Evolutionary conservation across 2,797 vertebrate species (phyloP).

Genomic region (Rhinoraja longicauda): DNA sequence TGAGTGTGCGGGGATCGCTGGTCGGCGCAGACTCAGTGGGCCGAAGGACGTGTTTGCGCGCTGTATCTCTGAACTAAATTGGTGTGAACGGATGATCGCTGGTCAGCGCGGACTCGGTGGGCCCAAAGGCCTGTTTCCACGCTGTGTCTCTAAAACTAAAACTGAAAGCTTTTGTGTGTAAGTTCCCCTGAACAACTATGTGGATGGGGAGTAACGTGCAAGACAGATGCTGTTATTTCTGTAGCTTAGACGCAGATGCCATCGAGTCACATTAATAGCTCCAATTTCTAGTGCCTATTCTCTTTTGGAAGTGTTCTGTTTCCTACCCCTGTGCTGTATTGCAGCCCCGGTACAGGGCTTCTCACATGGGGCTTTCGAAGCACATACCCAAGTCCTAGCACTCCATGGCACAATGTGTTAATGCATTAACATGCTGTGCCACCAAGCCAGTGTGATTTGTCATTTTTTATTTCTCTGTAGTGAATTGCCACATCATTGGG

Average conservation of each 20-base stretch:
- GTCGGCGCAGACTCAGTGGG: too few relatives aligned
- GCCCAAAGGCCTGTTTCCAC: too few relatives aligned
- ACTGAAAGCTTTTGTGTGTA: background rate
- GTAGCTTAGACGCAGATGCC: background rate
- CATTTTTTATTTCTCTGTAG: slow-evolving; percentile 38
- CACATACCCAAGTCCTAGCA: slow-evolving; percentile 17
- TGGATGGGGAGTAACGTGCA: background rate
- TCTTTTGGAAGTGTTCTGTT: background rate
- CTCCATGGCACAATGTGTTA: slow-evolving; percentile 27
- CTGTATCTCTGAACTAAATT: too few relatives aligned
- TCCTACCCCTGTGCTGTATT: background rate
- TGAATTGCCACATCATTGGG: slow-evolving; percentile 35
- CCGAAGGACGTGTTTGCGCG: too few relatives aligned
- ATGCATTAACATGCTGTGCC: slow-evolving; percentile 30
- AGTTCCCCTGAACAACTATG: background rate
- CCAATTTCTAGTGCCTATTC: background rate
- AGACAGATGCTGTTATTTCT: background rate
- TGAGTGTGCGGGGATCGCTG: too few relatives aligned
- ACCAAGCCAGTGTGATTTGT: slow-evolving; percentile 21
- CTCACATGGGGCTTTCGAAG: background rate
- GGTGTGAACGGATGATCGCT: too few relatives aligned
- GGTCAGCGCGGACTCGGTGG: too few relatives aligned
- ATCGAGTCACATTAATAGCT: background rate
- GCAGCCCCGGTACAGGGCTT: background rate
- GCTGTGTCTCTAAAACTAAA: too few relatives aligned